Conservation (phyloP, 2,797 vertebrate genomes). For the Intellagama lesueurii region DNA sequence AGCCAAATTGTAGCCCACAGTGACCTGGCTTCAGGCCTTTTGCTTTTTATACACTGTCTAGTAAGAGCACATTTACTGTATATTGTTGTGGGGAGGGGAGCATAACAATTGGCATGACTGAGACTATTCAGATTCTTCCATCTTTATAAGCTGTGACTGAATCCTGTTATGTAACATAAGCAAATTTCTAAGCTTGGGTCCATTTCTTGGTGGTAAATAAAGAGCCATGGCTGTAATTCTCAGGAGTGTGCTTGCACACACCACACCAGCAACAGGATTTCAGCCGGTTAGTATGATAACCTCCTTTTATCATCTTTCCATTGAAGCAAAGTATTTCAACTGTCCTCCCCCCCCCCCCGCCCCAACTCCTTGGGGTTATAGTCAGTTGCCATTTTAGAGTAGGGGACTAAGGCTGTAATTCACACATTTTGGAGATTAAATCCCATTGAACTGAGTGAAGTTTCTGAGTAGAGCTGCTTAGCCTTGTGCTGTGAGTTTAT, state of each 20-base stretch:
- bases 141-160: background rate
- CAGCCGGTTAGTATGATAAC: background rate
- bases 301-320: too few relatives aligned
- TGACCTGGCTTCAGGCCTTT: slow-evolving; percentile 21
- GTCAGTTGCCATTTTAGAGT: background rate
- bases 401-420: background rate
- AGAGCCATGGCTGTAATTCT: too few relatives aligned
- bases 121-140: background rate
- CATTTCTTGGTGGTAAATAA: too few relatives aligned
- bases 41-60: slow-evolving; percentile 31
- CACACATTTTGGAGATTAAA: background rate
- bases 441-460: background rate
- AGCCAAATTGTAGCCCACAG: slow-evolving; percentile 15
- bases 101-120: background rate
- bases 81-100: background rate
- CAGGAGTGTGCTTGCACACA: too few relatives aligned
- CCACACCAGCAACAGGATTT: too few relatives aligned
- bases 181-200: too few relatives aligned
- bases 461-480: background rate
- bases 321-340: too few relatives aligned
- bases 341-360: too few relatives aligned
- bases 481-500: background rate
- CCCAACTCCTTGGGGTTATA: too few relatives aligned
- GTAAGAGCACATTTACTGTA: slow-evolving; percentile 26
- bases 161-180: too few relatives aligned